These are phyloP conservation scores for Parapsyche elsis DNA, from an alignment of 1,140 invertebrate species.

Conservation along the genomic window DNA sequence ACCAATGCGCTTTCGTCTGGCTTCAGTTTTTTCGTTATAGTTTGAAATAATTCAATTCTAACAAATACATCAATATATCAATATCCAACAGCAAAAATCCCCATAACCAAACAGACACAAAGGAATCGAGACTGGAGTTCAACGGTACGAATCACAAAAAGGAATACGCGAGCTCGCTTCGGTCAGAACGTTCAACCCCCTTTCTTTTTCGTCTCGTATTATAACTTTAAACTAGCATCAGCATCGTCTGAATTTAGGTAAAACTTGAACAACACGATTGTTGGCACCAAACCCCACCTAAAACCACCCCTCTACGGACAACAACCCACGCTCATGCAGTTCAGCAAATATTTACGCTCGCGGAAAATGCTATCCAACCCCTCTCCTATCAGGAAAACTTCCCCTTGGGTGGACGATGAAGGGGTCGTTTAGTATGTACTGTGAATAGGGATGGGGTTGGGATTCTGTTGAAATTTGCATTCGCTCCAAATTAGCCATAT, in stretches of 20 bases:
- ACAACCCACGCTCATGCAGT: neutral
- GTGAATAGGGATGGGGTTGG: neutral
- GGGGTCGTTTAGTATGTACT: neutral
- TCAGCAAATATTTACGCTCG: conserved; percentile 32
- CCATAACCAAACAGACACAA: no score
- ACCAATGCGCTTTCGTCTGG: no score
- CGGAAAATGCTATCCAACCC: conserved; percentile 16
- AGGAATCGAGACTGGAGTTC: no score
- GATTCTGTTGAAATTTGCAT: conserved; percentile 21
- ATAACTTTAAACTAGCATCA: neutral
- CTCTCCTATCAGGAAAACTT: neutral
- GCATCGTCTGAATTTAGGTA: neutral
- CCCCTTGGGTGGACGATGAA: neutral
- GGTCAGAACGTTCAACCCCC: neutral
- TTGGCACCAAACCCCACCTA: neutral
- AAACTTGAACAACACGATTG: conserved; percentile 12
- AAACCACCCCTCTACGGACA: neutral
- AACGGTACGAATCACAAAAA: neutral
- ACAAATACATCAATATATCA: no score
- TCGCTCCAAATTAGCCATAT: conserved; percentile 27
- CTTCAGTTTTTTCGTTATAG: no score
- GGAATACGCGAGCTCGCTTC: neutral
- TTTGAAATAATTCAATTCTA: no score
- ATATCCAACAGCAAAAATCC: no score
- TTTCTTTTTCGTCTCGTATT: no score